Evolutionary conservation across 2,888 invertebrate genomes (phyloP), one percentile per base, ranked within the genome.

Genomic region (Tortrix viridana): DNA sequence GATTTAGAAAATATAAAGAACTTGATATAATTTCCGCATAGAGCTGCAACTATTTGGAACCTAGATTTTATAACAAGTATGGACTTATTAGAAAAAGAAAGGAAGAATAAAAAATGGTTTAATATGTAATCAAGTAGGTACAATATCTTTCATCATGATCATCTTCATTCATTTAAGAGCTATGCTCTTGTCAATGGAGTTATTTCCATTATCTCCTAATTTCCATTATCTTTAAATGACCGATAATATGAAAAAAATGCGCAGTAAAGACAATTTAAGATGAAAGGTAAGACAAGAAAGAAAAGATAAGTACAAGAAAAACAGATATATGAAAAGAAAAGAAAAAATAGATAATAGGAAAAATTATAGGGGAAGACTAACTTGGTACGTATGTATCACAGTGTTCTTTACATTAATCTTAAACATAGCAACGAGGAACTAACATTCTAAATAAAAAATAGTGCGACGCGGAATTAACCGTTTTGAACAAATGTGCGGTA

Each of bases 401-500:
- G 91, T 88, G 86, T 85, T 79, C 85, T 88, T 88, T 81, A 66
- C n/a, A 69, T 67, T 79, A 67, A 75, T 78, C 76, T 76, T 82
- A 83, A 72, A 65, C 66, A 69, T 80, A 76, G 63, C 68, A 71
- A 74, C 46, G 52, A 86, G 82, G 83, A 86, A 87, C 84, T 82
- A 79, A 77, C 71, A 74, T 68, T 74, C 63, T 71, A 71, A 66
- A 68, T 69, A 67, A 74, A 48, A 62, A 62, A 55, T 56, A 77
- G 83, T 85, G 86, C 82, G 69, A 67, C 71, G 85, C 86, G 81
- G 85, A 89, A 87, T 88, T 78, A 77, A 85, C 90, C 91, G 90
- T 84, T 81, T 88, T 69, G 78, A 92, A 91, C 92, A 92, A 91
- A 92, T 92, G 89, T 91, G 88, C 92, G 89, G 91, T 83, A 84